phyloP scores from a whole-genome alignment of 2,888 invertebrate genomes.

The Portevinia maculata region DNA sequence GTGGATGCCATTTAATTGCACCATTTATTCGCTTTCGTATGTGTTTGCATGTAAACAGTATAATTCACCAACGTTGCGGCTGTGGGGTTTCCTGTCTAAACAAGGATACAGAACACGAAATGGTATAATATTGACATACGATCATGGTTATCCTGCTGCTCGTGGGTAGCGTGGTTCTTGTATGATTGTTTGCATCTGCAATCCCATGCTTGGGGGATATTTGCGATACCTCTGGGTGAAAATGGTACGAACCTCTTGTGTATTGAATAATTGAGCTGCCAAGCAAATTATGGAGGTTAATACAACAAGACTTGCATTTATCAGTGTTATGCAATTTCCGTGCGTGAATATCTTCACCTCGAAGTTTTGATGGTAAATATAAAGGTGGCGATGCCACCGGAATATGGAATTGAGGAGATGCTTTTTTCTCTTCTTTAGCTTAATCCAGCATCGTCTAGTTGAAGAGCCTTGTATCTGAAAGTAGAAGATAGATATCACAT shows the following conservation, averaged over 20 bases:
- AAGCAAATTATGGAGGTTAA: constrained; percentile 60
- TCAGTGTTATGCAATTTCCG: constrained; percentile 50
- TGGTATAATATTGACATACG: constrained; percentile 51
- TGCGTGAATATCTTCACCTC: constrained; percentile 47
- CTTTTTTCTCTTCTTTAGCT: background rate
- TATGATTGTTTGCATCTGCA: constrained; percentile 55
- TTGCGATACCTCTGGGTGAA: constrained; percentile 48
- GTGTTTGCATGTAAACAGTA: constrained; percentile 68
- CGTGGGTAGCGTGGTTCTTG: constrained; percentile 20
- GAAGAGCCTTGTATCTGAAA: too few relatives aligned
- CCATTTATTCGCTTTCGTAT: constrained; percentile 64
- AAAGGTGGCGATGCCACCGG: background rate
- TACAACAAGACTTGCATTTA: constrained; percentile 49
- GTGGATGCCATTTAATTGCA: constrained; percentile 44
- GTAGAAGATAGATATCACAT: too few relatives aligned
- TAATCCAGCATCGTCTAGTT: too few relatives aligned
- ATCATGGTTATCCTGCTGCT: constrained; percentile 39
- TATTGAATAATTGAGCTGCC: constrained; percentile 47
- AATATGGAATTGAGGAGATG: background rate
- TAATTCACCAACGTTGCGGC: constrained; percentile 52
- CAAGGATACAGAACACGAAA: constrained; percentile 43
- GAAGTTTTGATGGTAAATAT: background rate
- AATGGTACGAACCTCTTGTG: constrained; percentile 41
- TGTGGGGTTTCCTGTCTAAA: constrained; percentile 45
- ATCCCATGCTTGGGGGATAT: constrained; percentile 30